Conservation (phyloP, 2,888 invertebrate species). For the Mythimna albipuncta region DNA sequence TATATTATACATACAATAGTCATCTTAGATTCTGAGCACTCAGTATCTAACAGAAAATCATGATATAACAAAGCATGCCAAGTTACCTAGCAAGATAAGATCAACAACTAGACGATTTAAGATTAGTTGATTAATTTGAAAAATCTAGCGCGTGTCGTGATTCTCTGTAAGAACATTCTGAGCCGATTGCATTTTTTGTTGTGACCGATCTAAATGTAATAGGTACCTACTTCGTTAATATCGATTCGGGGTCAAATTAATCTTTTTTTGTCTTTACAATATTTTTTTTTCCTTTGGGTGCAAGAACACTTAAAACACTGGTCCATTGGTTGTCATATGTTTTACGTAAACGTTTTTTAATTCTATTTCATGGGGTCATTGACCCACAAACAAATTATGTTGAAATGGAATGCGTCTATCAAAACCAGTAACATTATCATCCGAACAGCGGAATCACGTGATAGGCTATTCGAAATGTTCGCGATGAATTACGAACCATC, state of each 20-base stretch:
- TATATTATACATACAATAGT: background rate
- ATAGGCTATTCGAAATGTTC: slow-evolving; percentile 30
- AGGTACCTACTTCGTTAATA: slow-evolving; percentile 10
- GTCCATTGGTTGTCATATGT: slow-evolving; percentile 1
- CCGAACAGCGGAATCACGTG: slow-evolving; percentile 22
- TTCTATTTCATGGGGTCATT: slow-evolving; percentile 16
- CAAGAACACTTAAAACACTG: background rate
- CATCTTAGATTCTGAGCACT: background rate
- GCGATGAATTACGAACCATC: slow-evolving; percentile 12
- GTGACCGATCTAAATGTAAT: background rate
- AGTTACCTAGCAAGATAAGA: slow-evolving; percentile 25
- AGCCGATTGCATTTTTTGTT: slow-evolving; percentile 8
- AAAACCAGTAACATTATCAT: slow-evolving; percentile 27
- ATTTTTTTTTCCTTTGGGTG: background rate
- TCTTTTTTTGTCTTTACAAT: background rate
- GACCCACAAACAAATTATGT: slow-evolving; percentile 22
- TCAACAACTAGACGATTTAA: slow-evolving; percentile 18
- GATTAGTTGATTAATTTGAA: slow-evolving; percentile 35
- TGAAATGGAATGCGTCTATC: slow-evolving; percentile 27
- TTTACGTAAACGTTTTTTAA: slow-evolving; percentile 5
- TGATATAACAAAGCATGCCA: slow-evolving; percentile 6
- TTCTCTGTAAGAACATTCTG: slow-evolving; percentile 9
- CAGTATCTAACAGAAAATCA: slow-evolving; percentile 21
- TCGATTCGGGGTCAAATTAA: slow-evolving; percentile 8
- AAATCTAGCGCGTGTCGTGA: slow-evolving; percentile 29